Percentiles rank a stretch among this genome's conserved stretches.
Evolutionary conservation across 2,113 vertebrate species (phyloP).

Genomic region (Istiophorus platypterus): DNA sequence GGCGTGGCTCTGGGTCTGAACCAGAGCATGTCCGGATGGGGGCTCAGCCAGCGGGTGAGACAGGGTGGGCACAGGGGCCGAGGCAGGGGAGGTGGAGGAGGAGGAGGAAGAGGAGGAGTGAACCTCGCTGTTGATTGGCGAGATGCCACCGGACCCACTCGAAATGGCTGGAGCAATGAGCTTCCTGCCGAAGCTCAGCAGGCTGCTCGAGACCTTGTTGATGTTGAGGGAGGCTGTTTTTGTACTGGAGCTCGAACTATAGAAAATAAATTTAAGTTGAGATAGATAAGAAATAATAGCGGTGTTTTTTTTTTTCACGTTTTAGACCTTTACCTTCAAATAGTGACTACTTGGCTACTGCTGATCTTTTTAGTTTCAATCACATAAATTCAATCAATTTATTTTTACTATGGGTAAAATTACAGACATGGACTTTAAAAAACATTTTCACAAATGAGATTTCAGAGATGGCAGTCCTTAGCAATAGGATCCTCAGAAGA

Average conservation of each 20-base stretch:
- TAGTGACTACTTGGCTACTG: background rate
- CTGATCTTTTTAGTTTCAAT: background rate
- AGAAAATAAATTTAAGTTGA: background rate
- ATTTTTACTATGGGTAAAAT: background rate
- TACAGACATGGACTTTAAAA: background rate
- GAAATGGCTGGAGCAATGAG: slow-evolving; percentile 91
- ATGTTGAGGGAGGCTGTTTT: slow-evolving; percentile 94
- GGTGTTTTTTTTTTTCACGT: background rate
- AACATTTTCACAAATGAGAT: background rate
- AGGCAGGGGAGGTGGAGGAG: slow-evolving; percentile 52
- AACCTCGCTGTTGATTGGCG: slow-evolving; percentile 82
- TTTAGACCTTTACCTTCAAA: background rate
- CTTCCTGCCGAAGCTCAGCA: slow-evolving; percentile 95
- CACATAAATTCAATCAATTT: background rate
- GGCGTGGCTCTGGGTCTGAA: slow-evolving; percentile 56
- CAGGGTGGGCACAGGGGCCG: slow-evolving; percentile 54
- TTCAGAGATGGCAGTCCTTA: background rate
- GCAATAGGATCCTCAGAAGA: background rate
- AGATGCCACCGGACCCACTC: slow-evolving; percentile 71
- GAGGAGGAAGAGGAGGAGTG: slow-evolving; percentile 73
- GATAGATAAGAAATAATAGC: background rate
- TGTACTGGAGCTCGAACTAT: slow-evolving; percentile 71
- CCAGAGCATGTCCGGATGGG: slow-evolving; percentile 56
- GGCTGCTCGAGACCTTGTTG: slow-evolving; percentile 97
- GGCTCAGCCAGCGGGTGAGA: slow-evolving; percentile 72